These are phyloP conservation scores for Bostrychus sinensis DNA, from an alignment of 2,113 vertebrate species.

Conservation along the genomic window DNA sequence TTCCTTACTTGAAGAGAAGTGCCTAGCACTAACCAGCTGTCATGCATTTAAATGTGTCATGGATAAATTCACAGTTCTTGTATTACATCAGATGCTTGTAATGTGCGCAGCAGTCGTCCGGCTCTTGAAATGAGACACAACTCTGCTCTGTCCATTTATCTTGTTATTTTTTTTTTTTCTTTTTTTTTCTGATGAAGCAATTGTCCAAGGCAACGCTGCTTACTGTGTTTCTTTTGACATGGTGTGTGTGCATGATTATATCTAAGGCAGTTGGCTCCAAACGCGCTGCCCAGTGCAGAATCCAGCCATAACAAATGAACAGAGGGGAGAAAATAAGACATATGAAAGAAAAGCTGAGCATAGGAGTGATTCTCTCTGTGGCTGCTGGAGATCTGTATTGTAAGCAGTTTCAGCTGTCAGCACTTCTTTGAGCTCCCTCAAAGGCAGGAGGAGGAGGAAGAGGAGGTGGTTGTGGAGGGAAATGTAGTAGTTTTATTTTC, in stretches of 20 bases:
- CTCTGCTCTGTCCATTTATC: conserved; percentile 63
- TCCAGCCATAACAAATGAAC: conserved; percentile 80
- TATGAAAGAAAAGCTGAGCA: conserved; percentile 82
- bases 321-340: conserved; percentile 78
- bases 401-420: conserved; percentile 87
- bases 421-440: conserved; percentile 84
- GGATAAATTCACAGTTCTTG: conserved; percentile 60
- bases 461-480: conserved; percentile 72
- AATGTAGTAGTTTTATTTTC: conserved; percentile 90
- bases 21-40: conserved; percentile 73
- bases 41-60: conserved; percentile 69
- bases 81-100: conserved; percentile 73
- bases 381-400: conserved; percentile 80
- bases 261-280: conserved; percentile 76
- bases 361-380: conserved; percentile 78
- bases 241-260: conserved; percentile 51
- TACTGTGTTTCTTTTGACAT: conserved; percentile 60
- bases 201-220: conserved; percentile 54
- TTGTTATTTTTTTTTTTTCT: conserved; percentile 25
- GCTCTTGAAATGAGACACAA: conserved; percentile 68
- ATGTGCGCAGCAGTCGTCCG: conserved; percentile 56
- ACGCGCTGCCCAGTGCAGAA: conserved; percentile 80
- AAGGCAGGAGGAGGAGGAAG: conserved; percentile 70
- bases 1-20: conserved; percentile 43
- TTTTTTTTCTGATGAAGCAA: conserved; percentile 45